Evolutionary conservation across 2,888 invertebrate genomes (phyloP).

Genomic region (Xestoiulus laeticollis): DNA sequence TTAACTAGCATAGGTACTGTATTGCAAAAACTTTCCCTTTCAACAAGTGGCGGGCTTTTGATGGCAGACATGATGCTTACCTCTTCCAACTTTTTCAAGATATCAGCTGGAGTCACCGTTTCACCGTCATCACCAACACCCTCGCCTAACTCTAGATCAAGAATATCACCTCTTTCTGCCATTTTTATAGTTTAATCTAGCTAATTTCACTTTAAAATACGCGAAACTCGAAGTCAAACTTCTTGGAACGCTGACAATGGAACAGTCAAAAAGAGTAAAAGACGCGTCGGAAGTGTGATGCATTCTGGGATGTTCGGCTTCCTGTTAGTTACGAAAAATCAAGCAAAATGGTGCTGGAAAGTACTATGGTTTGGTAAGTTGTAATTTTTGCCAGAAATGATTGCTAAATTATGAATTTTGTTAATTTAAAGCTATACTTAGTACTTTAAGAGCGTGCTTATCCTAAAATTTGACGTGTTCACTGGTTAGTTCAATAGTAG

Average conservation of each 20-base stretch:
- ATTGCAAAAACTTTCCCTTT: not conserved
- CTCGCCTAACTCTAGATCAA: conserved; percentile 13
- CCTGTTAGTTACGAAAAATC: conserved; percentile 31
- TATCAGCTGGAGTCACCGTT: conserved; percentile 48
- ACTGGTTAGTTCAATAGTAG: not conserved
- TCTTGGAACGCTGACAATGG: not conserved
- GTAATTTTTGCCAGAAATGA: conserved; percentile 18
- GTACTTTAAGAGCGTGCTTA: not conserved
- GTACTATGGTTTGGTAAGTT: conserved; percentile 96
- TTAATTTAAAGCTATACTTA: not conserved
- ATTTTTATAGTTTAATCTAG: not conserved
- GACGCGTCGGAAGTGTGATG: not conserved
- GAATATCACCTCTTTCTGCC: conserved; percentile 10
- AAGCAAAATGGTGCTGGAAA: conserved; percentile 93
- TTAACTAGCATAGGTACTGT: too few species aligned
- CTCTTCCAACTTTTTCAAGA: conserved; percentile 48
- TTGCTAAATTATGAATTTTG: not conserved
- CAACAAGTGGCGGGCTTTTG: not conserved
- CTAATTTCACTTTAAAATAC: not conserved
- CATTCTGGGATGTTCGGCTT: not conserved
- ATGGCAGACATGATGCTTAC: not conserved
- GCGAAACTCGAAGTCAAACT: not conserved
- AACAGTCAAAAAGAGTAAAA: not conserved
- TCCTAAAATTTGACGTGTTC: not conserved
- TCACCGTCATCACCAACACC: conserved; percentile 6